A percentile compares a stretch with the other conserved stretches of the same genome.
Evolutionary conservation across 2,888 invertebrate genomes (phyloP).

Genomic region (Thysanoteuthis rhombus): DNA sequence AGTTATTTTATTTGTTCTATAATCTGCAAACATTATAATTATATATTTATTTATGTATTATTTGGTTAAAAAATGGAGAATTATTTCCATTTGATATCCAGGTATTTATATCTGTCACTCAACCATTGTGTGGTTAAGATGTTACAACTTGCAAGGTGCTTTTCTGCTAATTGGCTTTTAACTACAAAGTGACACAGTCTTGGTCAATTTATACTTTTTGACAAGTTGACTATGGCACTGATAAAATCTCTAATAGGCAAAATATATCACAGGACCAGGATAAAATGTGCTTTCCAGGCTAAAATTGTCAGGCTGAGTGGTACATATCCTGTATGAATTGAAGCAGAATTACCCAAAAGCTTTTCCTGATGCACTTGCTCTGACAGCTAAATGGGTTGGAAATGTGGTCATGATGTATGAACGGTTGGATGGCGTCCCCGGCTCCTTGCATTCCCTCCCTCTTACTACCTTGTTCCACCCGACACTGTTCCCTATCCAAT

Average conservation of each 20-base stretch:
- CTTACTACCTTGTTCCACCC: slow-evolving; percentile 12
- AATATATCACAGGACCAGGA: slow-evolving; percentile 18
- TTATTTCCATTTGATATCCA: background rate
- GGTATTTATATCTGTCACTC: background rate
- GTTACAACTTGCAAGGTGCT: background rate
- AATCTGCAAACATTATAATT: background rate
- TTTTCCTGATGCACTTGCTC: slow-evolving; percentile 1
- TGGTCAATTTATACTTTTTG: slow-evolving; percentile 12
- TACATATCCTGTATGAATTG: slow-evolving; percentile 28
- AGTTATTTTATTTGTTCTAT: background rate
- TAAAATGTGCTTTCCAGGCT: slow-evolving; percentile 26
- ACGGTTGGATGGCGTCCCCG: background rate
- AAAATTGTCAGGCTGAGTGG: slow-evolving; percentile 26
- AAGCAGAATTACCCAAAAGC: slow-evolving; percentile 28
- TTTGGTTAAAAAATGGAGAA: background rate
- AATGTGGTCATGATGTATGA: slow-evolving; percentile 29
- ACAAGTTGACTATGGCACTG: slow-evolving; percentile 15
- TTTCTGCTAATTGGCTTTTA: slow-evolving; percentile 12
- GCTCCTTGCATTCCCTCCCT: background rate
- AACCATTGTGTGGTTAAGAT: background rate
- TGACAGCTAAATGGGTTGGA: slow-evolving; percentile 30
- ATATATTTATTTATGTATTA: background rate
- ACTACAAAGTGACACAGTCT: slow-evolving; percentile 12
- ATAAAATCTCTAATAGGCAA: slow-evolving; percentile 27
- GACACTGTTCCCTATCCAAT: slow-evolving; percentile 25